Percentiles rank a stretch among this genome's conserved stretches.
These are phyloP conservation scores for Polydrusus cervinus DNA, from an alignment of 2,888 invertebrate genomes.

Conservation along the genomic window DNA sequence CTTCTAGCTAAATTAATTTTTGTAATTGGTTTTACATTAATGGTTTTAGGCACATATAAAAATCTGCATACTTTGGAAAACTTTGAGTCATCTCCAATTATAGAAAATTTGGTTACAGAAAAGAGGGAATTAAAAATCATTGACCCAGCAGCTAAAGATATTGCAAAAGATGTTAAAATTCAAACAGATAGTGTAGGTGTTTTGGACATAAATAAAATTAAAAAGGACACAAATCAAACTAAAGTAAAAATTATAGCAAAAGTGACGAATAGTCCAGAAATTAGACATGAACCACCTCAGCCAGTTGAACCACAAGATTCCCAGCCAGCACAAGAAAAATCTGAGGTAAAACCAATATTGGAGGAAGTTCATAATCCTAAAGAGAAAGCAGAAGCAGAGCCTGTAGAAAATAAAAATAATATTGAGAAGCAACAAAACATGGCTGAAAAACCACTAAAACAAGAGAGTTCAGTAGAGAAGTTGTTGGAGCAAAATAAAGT, in stretches of 20 bases:
- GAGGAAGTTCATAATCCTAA: neutral
- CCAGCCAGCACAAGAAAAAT: neutral
- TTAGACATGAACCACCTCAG: conserved; percentile 69
- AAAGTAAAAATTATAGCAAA: conserved; percentile 14
- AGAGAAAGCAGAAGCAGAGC: neutral
- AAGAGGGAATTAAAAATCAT: conserved; percentile 26
- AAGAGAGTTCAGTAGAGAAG: neutral
- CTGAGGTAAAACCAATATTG: neutral
- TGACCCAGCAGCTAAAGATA: conserved; percentile 22
- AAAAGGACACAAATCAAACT: conserved; percentile 13
- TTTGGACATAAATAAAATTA: neutral
- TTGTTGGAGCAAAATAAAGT: neutral
- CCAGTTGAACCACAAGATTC: conserved; percentile 65
- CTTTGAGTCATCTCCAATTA: conserved; percentile 70
- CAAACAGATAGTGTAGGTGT: neutral
- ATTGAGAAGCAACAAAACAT: neutral
- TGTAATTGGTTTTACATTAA: conserved; percentile 87
- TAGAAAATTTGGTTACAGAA: conserved; percentile 29
- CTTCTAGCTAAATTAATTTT: conserved; percentile 88
- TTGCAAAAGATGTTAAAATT: conserved; percentile 13
- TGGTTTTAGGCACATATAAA: conserved; percentile 93
- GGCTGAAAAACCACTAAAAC: neutral
- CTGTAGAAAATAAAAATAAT: neutral
- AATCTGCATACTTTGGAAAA: conserved; percentile 80
- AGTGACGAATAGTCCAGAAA: conserved; percentile 64